Percentiles rank a stretch among this genome's conserved stretches.
phyloP scores from a whole-genome alignment of 2,113 vertebrate genomes.

The Rhinoderma darwinii region DNA sequence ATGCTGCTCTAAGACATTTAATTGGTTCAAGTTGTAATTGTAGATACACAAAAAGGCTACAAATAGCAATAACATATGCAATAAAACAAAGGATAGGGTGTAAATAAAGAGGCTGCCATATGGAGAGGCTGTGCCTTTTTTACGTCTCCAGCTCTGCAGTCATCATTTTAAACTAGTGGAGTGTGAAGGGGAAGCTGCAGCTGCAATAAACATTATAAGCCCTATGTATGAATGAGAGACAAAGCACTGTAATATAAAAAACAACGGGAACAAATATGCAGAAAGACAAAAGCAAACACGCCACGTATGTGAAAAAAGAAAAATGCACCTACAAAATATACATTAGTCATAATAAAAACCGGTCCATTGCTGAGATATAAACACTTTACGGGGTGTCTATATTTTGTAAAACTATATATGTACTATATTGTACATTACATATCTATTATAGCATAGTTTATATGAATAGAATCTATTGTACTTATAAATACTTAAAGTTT shows the following conservation, averaged over 20 bases:
- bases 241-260: constrained; percentile 13
- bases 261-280: neutral
- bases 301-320: neutral
- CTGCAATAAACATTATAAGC: constrained; percentile 57
- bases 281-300: neutral
- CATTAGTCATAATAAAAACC: no score
- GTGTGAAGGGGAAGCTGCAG: constrained; percentile 57
- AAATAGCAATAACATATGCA: constrained; percentile 11
- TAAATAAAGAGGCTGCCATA: constrained; percentile 34
- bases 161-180: constrained; percentile 57
- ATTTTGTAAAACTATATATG: no score
- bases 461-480: neutral
- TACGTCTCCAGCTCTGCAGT: constrained; percentile 44
- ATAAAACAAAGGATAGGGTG: neutral
- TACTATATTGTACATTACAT: neutral
- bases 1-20: neutral
- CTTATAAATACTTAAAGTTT: neutral
- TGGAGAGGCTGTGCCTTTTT: constrained; percentile 46
- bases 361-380: no score
- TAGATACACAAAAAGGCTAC: neutral
- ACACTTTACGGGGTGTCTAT: no score
- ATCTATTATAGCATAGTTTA: neutral
- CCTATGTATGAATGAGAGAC: constrained; percentile 42
- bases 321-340: neutral
- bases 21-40: neutral